A percentile compares a stretch with the other conserved stretches of the same genome.
Conservation (phyloP, 1,140 invertebrate species). For the Nasonia giraulti region DNA sequence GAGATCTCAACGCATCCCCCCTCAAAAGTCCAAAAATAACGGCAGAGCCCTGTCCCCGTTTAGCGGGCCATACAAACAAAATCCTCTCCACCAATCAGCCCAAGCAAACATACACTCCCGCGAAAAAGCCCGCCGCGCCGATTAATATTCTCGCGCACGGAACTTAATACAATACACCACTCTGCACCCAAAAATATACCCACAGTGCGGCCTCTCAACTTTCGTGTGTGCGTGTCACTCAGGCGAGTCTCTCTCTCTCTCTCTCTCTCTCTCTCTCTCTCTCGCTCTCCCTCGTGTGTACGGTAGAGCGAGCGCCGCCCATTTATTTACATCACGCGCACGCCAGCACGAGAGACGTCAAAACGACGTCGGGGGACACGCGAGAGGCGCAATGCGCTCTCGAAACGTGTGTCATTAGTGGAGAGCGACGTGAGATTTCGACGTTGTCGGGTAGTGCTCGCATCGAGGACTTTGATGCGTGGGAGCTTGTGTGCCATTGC, state of each 20-base stretch:
- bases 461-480: too few relatives aligned
- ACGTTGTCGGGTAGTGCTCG: neutral
- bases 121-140: neutral
- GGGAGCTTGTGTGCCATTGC: too few relatives aligned
- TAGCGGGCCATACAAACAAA: conserved; percentile 21
- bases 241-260: neutral
- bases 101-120: conserved; percentile 11
- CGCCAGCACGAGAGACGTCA: conserved; percentile 10
- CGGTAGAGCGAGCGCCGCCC: conserved; percentile 17
- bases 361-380: conserved; percentile 34
- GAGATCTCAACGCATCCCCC: neutral
- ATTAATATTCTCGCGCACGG: conserved; percentile 22
- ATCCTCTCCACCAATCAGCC: neutral
- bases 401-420: too few relatives aligned
- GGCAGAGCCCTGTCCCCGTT: conserved; percentile 8
- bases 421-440: neutral
- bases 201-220: neutral
- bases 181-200: neutral
- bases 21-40: conserved; percentile 5
- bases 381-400: too few relatives aligned
- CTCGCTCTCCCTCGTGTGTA: neutral
- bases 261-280: neutral
- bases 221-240: neutral
- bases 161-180: neutral
- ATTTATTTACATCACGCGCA: conserved; percentile 62